Evolutionary conservation across 2,113 vertebrate species (phyloP).

Genomic region (Microcebus lehilahytsara): DNA sequence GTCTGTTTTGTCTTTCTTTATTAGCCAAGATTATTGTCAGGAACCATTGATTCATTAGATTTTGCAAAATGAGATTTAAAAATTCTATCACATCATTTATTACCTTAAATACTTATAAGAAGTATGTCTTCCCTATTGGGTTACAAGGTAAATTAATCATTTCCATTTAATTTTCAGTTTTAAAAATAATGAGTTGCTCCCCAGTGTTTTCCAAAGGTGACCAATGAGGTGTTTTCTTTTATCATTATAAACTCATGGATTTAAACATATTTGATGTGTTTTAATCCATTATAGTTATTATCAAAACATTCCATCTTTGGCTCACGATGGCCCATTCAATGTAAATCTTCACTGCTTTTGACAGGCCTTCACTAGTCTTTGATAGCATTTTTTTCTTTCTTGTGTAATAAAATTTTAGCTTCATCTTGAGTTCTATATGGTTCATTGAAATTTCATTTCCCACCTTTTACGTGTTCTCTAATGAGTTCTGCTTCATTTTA

Average conservation of each 20-base stretch:
- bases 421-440: slow-evolving; percentile 28
- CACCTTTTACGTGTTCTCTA: not conserved
- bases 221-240: not conserved
- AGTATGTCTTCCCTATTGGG: not conserved
- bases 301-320: not conserved
- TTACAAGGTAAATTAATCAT: slow-evolving; percentile 10
- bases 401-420: not conserved
- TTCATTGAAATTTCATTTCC: not conserved
- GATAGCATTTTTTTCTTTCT: slow-evolving; percentile 22
- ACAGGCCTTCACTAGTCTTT: not conserved
- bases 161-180: slow-evolving; percentile 21
- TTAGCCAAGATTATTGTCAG: not conserved
- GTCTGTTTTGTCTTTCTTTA: not conserved
- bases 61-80: slow-evolving; percentile 21
- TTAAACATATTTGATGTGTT: not conserved
- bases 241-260: not conserved
- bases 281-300: not conserved
- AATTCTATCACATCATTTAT: slow-evolving; percentile 33
- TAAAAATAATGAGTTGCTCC: slow-evolving; percentile 21
- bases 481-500: slow-evolving; percentile 7
- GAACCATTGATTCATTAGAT: not conserved
- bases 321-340: not conserved
- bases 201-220: slow-evolving; percentile 18
- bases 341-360: slow-evolving; percentile 44
- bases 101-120: not conserved